A percentile compares a stretch with the other conserved stretches of the same genome.
These are phyloP conservation scores for Megalopta genalis DNA, from an alignment of 1,140 invertebrate genomes.

Conservation along the genomic window DNA sequence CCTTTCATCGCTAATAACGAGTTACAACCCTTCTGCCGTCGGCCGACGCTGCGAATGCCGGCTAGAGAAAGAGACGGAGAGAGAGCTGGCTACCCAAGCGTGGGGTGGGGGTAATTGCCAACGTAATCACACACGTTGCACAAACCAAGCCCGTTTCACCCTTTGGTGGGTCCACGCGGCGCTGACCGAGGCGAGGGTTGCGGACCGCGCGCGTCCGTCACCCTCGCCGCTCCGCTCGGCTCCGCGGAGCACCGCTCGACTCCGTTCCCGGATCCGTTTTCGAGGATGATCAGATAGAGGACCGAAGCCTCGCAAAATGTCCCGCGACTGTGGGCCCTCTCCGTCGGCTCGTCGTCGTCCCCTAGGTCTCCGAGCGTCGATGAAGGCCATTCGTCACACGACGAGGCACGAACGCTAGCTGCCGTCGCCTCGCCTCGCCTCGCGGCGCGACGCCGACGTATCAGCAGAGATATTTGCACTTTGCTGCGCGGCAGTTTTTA, in stretches of 20 bases:
- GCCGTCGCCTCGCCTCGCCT: not conserved
- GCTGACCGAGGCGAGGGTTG: slow-evolving; percentile 58
- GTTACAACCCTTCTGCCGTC: slow-evolving; percentile 73
- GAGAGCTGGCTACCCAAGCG: slow-evolving; percentile 33
- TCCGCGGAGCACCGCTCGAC: too few relatives aligned
- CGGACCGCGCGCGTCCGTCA: slow-evolving; percentile 45
- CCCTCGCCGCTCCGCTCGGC: not conserved
- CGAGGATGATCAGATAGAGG: slow-evolving; percentile 68
- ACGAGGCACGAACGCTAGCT: not conserved
- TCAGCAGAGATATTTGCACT: slow-evolving; percentile 42
- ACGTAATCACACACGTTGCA: slow-evolving; percentile 77
- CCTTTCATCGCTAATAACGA: slow-evolving; percentile 74
- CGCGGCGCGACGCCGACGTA: slow-evolving; percentile 2
- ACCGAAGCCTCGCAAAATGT: slow-evolving; percentile 53
- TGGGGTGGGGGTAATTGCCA: slow-evolving; percentile 77
- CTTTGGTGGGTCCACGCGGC: slow-evolving; percentile 27
- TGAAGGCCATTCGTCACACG: slow-evolving; percentile 33
- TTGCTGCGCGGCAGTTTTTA: slow-evolving; percentile 38
- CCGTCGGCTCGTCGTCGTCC: not conserved
- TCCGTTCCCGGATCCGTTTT: slow-evolving; percentile 54
- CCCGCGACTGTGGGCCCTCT: slow-evolving; percentile 42
- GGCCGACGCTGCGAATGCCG: slow-evolving; percentile 38
- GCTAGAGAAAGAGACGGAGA: not conserved
- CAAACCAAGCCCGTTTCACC: slow-evolving; percentile 60
- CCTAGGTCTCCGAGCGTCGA: not conserved